Evolutionary conservation across 2,888 invertebrate species (phyloP).

Genomic region (Thymelicus sylvestris): DNA sequence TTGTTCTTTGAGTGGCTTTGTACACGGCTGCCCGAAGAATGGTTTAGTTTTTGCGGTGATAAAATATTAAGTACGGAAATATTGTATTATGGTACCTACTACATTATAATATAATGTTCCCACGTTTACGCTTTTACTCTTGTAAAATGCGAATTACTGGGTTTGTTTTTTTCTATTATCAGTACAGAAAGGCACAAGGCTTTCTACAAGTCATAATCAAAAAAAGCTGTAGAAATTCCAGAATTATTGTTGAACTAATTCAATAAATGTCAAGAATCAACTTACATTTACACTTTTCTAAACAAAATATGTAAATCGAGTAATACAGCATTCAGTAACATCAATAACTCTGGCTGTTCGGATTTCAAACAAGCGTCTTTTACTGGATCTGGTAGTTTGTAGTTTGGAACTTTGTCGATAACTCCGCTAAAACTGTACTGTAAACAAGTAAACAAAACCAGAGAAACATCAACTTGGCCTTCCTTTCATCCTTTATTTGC

Average conservation of each 20-base stretch:
- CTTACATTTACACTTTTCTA: neutral
- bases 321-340: too few relatives aligned
- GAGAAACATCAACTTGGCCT: neutral
- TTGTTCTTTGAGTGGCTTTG: conserved; percentile 46
- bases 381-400: neutral
- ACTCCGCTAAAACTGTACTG: neutral
- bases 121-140: neutral
- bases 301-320: neutral
- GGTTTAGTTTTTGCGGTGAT: conserved; percentile 18
- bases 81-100: conserved; percentile 6
- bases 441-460: conserved; percentile 12
- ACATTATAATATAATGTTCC: conserved; percentile 9
- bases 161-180: too few relatives aligned
- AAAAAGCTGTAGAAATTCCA: too few relatives aligned
- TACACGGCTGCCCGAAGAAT: conserved; percentile 13
- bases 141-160: too few relatives aligned
- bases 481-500: conserved; percentile 6
- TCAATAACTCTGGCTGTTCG: neutral
- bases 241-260: too few relatives aligned
- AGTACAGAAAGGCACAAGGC: too few relatives aligned
- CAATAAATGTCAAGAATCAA: too few relatives aligned
- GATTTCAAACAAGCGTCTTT: neutral
- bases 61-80: conserved; percentile 20
- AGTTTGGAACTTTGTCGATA: conserved; percentile 9
- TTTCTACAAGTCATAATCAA: too few relatives aligned